phyloP scores from a whole-genome alignment of 2,797 vertebrate genomes.

The Rousettus madagascariensis region DNA sequence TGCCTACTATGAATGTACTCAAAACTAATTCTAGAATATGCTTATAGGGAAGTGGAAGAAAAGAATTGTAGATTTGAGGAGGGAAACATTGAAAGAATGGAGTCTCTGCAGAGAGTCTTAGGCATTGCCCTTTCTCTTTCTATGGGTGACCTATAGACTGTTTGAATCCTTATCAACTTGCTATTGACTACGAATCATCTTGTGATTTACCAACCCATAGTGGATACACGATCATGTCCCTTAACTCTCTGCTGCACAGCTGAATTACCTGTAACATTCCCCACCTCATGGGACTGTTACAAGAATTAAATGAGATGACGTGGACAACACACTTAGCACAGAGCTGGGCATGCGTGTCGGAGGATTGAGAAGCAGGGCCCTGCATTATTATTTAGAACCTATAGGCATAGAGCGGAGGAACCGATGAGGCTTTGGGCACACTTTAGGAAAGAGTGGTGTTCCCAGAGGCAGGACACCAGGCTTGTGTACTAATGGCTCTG shows the following conservation, averaged over 20 bases:
- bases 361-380: neutral
- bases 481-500: neutral
- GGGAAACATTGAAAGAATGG: neutral
- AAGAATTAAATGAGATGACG: neutral
- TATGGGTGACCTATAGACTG: neutral
- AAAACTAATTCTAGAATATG: neutral
- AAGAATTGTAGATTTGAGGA: neutral
- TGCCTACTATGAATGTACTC: neutral
- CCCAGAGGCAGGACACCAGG: neutral
- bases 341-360: neutral
- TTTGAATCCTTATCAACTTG: neutral
- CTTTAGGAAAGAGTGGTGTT: neutral
- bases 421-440: neutral
- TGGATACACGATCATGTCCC: neutral
- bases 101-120: neutral
- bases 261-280: neutral
- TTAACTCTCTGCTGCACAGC: neutral
- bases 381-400: neutral
- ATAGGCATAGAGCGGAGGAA: neutral
- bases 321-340: neutral
- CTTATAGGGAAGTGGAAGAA: neutral
- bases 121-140: neutral
- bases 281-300: neutral
- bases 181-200: neutral
- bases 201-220: neutral